Evolutionary conservation across 2,797 vertebrate genomes (phyloP), one percentile per base, ranked within the genome.

Genomic region (Petrocephalus schoutedeni): DNA sequence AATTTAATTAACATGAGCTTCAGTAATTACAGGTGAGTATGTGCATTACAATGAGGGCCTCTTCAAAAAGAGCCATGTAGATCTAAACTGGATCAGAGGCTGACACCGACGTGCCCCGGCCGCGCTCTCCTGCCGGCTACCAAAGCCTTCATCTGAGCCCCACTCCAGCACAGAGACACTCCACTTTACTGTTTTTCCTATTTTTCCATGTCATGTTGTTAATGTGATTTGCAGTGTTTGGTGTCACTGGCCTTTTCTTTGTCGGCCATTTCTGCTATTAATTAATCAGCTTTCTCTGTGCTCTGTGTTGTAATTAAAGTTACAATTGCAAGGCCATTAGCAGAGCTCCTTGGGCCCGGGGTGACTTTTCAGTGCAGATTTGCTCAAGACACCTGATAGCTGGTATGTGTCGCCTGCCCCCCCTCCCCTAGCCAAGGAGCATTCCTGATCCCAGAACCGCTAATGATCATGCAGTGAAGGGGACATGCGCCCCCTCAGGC

Each of bases 391-490:
- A 16, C 71, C 36, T 49, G 19, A 41, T 9, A 5, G 36, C 71
- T 3, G 71, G 71, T 23, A 8, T 10, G 56, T 56, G 32, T 87
- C 23, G 61, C 89, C 86, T 88, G 88, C 90, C 90, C 89, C 92
- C 91, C 90, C 92, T 0, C 92, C 91, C 93, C 94, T 95, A 95
- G 96, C 96, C 95, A 93, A 94, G 93, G 93, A 93, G 92, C 94
- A 93, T 93, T 95, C 94, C 94, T 93, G 36, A 94, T 93, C 94
- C 93, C 92, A 85, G 85, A 90, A 90, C 89, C 93, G 94, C 95
- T 96, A 95, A 96, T 96, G 94, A 95, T 94, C 94, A 95, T 95
- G 94, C 94, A 94, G 92, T 91, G 93, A 91, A 88, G 90, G 91
- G 90, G 94, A 94, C 93, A 94, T 0, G 41, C 92, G 94, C 95